Evolutionary conservation across 1,140 invertebrate species (phyloP).

Genomic region (Drosophila ficusphila): DNA sequence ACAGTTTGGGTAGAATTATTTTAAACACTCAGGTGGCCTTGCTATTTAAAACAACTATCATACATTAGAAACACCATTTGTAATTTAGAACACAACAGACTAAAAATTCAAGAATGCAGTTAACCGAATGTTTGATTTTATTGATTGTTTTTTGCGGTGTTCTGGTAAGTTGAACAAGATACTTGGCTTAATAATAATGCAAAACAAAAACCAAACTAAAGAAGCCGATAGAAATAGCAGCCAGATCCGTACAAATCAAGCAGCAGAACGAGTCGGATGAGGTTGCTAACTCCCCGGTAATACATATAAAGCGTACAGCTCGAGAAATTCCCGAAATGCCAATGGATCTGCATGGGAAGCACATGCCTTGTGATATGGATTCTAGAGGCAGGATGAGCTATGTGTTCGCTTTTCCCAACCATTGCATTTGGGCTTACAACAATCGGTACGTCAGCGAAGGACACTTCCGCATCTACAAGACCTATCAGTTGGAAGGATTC

Average conservation of each 20-base stretch:
- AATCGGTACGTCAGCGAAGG: conserved; percentile 17
- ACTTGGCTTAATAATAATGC: neutral
- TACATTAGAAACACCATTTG: neutral
- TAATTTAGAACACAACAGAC: neutral
- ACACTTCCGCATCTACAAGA: conserved; percentile 31
- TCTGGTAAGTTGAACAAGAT: neutral
- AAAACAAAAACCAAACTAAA: neutral
- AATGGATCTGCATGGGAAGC: conserved; percentile 13
- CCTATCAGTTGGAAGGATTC: conserved; percentile 34
- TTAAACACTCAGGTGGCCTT: neutral
- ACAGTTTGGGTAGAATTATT: too few species aligned
- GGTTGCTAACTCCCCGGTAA: neutral
- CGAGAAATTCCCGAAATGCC: conserved; percentile 1
- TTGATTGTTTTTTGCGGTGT: neutral
- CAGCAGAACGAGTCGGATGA: too few species aligned
- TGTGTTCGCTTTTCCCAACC: conserved; percentile 22
- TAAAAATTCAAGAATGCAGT: neutral
- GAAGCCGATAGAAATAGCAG: neutral
- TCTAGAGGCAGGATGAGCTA: neutral
- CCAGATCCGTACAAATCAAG: neutral
- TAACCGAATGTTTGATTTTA: neutral
- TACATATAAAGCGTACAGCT: conserved; percentile 12
- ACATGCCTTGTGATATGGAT: conserved; percentile 55
- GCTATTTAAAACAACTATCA: neutral
- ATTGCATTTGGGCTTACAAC: conserved; percentile 45